phyloP scores from a whole-genome alignment of 2,113 vertebrate species.

The Grammomys surdaster region DNA sequence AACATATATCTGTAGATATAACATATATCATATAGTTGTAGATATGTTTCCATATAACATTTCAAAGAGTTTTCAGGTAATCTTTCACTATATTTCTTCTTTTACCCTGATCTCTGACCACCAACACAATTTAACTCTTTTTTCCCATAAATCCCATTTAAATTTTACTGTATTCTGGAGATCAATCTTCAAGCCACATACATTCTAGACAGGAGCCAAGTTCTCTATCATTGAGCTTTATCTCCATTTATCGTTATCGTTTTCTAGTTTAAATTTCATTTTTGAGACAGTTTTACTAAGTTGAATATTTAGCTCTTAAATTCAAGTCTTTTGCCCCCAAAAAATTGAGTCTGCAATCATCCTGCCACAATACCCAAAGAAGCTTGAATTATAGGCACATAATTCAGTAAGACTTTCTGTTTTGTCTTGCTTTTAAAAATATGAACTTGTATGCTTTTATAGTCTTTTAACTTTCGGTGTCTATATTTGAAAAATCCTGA shows the following conservation, averaged over 20 bases:
- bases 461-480: not conserved
- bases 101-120: not conserved
- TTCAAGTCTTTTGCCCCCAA: no score
- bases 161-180: not conserved
- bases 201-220: not conserved
- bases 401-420: not conserved
- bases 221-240: not conserved
- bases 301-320: not conserved
- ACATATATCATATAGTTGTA: not conserved
- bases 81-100: not conserved
- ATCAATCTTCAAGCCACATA: not conserved
- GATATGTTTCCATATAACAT: not conserved
- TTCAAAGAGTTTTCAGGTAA: not conserved
- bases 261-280: not conserved
- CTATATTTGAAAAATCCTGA: not conserved
- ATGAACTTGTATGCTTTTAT: not conserved
- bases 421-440: not conserved
- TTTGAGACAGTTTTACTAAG: not conserved
- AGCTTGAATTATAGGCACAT: not conserved
- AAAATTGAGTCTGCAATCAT: not conserved
- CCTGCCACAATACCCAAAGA: not conserved
- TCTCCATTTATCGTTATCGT: not conserved
- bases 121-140: not conserved
- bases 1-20: no score
- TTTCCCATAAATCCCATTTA: not conserved